phyloP scores from a whole-genome alignment of 2,888 invertebrate species.

The Archips crataeganus region DNA sequence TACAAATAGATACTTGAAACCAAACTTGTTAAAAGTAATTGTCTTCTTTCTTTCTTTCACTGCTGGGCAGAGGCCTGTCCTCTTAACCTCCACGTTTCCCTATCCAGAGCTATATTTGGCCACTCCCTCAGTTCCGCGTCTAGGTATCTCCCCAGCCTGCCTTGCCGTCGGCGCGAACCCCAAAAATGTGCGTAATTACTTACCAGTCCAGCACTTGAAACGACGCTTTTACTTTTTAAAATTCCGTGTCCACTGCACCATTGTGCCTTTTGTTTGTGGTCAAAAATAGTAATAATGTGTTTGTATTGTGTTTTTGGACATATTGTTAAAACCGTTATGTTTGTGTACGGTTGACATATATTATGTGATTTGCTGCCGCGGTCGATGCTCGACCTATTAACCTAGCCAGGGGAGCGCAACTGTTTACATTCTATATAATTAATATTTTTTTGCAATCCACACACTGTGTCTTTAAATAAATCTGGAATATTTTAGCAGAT shows the following conservation, averaged over 20 bases:
- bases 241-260: background rate
- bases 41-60: too few species aligned
- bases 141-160: too few species aligned
- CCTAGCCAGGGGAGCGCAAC: conserved; percentile 67
- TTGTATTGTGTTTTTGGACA: conserved; percentile 2
- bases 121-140: too few species aligned
- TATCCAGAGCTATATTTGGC: too few species aligned
- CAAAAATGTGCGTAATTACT: background rate
- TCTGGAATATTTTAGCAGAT: too few species aligned
- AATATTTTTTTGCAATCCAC: background rate
- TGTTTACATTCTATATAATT: conserved; percentile 44
- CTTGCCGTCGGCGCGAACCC: too few species aligned
- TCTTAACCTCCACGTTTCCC: too few species aligned
- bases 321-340: conserved; percentile 28
- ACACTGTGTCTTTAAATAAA: background rate
- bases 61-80: too few species aligned
- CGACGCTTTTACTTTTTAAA: background rate
- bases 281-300: conserved; percentile 2
- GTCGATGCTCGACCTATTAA: conserved; percentile 81
- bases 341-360: conserved; percentile 34
- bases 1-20: too few species aligned
- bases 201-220: background rate
- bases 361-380: conserved; percentile 52
- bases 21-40: too few species aligned
- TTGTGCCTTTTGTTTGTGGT: background rate